Conservation (phyloP, 1,140 invertebrate genomes). For the Neodiprion fabricii region DNA sequence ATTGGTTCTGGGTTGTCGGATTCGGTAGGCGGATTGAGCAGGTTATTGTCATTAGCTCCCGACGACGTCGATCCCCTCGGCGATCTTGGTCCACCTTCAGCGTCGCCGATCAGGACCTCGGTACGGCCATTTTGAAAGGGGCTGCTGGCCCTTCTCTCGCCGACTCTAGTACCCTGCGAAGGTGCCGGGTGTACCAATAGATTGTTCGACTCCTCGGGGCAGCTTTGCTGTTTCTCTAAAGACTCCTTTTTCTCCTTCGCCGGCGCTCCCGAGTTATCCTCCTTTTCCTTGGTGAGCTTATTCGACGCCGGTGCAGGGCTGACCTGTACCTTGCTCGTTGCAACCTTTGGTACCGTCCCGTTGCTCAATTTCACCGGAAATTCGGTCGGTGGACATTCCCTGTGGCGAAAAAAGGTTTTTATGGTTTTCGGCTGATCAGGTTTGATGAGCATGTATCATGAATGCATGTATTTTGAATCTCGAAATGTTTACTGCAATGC, state of each 20-base stretch:
- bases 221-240: constrained; percentile 52
- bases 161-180: constrained; percentile 33
- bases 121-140: constrained; percentile 75
- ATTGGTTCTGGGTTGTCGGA: constrained; percentile 55
- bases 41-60: constrained; percentile 52
- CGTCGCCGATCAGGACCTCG: constrained; percentile 72
- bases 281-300: constrained; percentile 14
- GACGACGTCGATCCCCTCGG: constrained; percentile 59
- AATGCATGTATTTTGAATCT: too few relatives aligned
- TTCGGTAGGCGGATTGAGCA: constrained; percentile 47
- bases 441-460: too few relatives aligned
- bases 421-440: too few relatives aligned
- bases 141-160: constrained; percentile 64
- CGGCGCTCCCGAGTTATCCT: constrained; percentile 29
- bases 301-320: background rate
- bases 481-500: too few relatives aligned
- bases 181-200: constrained; percentile 41
- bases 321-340: constrained; percentile 38
- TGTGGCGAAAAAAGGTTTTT: constrained; percentile 27
- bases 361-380: constrained; percentile 54
- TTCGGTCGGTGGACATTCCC: constrained; percentile 38
- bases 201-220: constrained; percentile 48
- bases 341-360: constrained; percentile 53
- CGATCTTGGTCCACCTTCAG: constrained; percentile 59
- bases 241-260: constrained; percentile 42